These are phyloP conservation scores for Micrasema minimum DNA, from an alignment of 1,140 invertebrate genomes.

Conservation along the genomic window DNA sequence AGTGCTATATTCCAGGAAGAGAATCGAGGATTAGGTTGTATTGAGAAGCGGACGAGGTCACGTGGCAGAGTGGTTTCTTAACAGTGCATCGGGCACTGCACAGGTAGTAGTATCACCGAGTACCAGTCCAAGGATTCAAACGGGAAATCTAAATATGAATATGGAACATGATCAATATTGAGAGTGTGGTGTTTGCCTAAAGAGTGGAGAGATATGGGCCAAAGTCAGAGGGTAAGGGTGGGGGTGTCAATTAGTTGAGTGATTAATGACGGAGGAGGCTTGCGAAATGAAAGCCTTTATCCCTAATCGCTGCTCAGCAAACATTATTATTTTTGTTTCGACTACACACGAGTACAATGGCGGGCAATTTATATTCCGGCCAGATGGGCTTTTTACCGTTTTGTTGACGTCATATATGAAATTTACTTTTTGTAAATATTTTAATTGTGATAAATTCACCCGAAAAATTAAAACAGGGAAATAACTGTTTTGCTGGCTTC, in stretches of 20 bases:
- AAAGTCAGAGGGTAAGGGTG: too few relatives aligned
- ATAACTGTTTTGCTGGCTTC: neutral
- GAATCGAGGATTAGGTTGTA: too few relatives aligned
- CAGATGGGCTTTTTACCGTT: constrained; percentile 17
- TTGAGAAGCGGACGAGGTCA: too few relatives aligned
- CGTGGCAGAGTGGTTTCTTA: too few relatives aligned
- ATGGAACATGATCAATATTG: too few relatives aligned
- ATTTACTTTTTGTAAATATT: neutral
- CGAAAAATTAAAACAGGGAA: neutral
- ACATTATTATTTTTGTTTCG: constrained; percentile 36
- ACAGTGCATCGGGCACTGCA: too few relatives aligned
- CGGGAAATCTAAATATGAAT: too few relatives aligned
- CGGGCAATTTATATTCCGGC: too few relatives aligned
- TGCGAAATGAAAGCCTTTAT: constrained; percentile 21
- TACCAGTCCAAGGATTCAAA: too few relatives aligned
- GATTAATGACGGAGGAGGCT: constrained; percentile 26
- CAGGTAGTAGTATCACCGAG: too few relatives aligned
- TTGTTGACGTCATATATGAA: constrained; percentile 3
- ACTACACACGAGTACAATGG: constrained; percentile 1
- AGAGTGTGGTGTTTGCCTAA: too few relatives aligned
- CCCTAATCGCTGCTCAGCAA: constrained; percentile 25
- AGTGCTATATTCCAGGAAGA: too few relatives aligned
- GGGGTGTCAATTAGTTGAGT: constrained; percentile 34
- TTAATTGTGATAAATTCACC: constrained; percentile 14
- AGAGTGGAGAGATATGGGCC: constrained; percentile 19